A percentile compares a stretch with the other conserved stretches of the same genome.
Evolutionary conservation across 2,113 vertebrate species (phyloP).

Genomic region (Harpagus bidentatus): DNA sequence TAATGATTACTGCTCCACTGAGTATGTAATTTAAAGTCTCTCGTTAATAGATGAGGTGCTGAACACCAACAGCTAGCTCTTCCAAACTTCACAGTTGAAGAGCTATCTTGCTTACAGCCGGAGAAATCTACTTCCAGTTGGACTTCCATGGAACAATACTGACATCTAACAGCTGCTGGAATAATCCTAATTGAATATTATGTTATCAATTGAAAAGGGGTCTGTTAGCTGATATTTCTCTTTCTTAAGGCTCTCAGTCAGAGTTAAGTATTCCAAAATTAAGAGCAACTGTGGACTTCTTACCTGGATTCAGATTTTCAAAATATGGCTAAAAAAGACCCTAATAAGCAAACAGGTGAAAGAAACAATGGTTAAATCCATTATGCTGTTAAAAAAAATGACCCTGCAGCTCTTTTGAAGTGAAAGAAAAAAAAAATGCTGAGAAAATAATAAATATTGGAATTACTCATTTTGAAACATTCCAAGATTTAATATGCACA

Average conservation of each 20-base stretch:
- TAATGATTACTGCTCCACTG: slow-evolving; percentile 51
- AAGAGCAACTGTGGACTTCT: not conserved
- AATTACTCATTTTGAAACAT: not conserved
- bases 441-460: not conserved
- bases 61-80: slow-evolving; percentile 33
- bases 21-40: slow-evolving; percentile 57
- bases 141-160: slow-evolving; percentile 26
- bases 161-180: slow-evolving; percentile 50
- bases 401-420: not conserved
- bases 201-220: not conserved
- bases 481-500: not conserved
- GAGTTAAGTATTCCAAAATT: not conserved
- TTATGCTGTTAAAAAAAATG: not conserved
- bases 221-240: not conserved
- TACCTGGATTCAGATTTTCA: not conserved
- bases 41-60: slow-evolving; percentile 43
- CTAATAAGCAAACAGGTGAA: not conserved
- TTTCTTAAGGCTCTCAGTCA: not conserved
- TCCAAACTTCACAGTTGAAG: not conserved
- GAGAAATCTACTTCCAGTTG: not conserved
- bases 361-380: not conserved
- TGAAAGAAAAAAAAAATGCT: not conserved
- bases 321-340: not conserved
- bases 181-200: not conserved
- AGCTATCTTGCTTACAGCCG: not conserved